Percentiles rank a stretch among this genome's conserved stretches.
These are phyloP conservation scores for Bagarius yarrelli DNA, from an alignment of 2,113 vertebrate species.

Conservation along the genomic window DNA sequence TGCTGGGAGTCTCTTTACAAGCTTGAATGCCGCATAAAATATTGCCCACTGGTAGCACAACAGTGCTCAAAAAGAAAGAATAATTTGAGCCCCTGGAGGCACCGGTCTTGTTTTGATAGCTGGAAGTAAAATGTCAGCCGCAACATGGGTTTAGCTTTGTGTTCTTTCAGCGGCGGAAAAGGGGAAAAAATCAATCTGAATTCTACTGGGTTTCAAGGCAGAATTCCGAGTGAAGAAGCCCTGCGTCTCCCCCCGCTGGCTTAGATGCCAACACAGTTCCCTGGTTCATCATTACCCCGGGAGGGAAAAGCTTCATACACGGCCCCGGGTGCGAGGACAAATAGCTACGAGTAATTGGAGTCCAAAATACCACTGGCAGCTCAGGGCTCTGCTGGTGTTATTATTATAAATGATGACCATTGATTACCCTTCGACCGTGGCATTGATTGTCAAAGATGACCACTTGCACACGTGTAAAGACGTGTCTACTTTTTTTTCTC, in stretches of 20 bases:
- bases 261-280: slow-evolving; percentile 32
- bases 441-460: slow-evolving; percentile 44
- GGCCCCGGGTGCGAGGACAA: neutral
- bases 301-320: neutral
- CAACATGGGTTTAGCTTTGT: slow-evolving; percentile 53
- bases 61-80: slow-evolving; percentile 52
- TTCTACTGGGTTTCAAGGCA: slow-evolving; percentile 50
- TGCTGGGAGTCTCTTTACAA: slow-evolving; percentile 49
- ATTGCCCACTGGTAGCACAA: slow-evolving; percentile 47
- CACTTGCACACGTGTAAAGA: slow-evolving; percentile 12
- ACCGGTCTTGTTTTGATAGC: slow-evolving; percentile 53
- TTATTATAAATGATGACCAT: slow-evolving; percentile 35
- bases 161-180: slow-evolving; percentile 49
- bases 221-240: slow-evolving; percentile 53
- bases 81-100: slow-evolving; percentile 47
- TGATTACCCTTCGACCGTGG: slow-evolving; percentile 32
- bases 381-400: slow-evolving; percentile 28
- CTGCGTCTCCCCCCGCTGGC: slow-evolving; percentile 59
- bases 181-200: slow-evolving; percentile 50
- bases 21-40: slow-evolving; percentile 48
- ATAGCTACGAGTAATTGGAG: slow-evolving; percentile 6
- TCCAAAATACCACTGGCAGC: slow-evolving; percentile 6
- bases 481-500: neutral
- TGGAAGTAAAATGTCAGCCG: slow-evolving; percentile 58
- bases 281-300: slow-evolving; percentile 11